Base-by-base conservation (phyloP, 2,888 invertebrate species). In the Drosophila silvestris region DNA sequence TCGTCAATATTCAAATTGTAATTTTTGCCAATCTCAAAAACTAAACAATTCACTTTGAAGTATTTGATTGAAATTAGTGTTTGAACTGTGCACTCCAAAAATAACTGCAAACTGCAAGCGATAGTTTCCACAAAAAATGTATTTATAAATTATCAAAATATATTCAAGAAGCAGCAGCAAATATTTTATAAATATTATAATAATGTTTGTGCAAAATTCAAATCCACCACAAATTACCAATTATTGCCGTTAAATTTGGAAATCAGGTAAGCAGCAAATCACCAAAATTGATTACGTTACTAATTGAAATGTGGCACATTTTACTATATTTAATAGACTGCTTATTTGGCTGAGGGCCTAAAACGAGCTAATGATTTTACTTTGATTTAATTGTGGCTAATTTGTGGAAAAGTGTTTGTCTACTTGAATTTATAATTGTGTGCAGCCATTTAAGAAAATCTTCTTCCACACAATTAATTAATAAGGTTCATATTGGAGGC, bases 231-330 rank as follows among this genome's bases (percentile, higher is more conserved):
- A 66, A 64, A 64, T 59, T 51, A 39, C 14, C 37, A 65, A 51
- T 54, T 56, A 22, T 47, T 47, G 47, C 39, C 9, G 39, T 22
- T 60, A 70, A 72, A 47, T 26, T 63, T 67, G 63, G 66, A 68
- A 57, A 35, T 52, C 82, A 84, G 82, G 82, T 82, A 75, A 86
- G 82, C 58, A 64, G 19, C 61, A 64, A 12, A 22, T n/a, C 39
- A 32, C 5, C 5, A 44, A 50, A 28, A 1, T 22, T 26, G 5
- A 26, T 47, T 47, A 16, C n/a, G 16, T 60, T 61, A 16, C 32
- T 22, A 32, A 32, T 30, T 61, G 9, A 70, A 39, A 60, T 50
- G 16, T 47, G 19, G 14, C 12, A 28, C 30, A 39, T 41, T 26
- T 59, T 63, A 32, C 30, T n/a, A 19, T n/a, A 51, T 22, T 50